These are phyloP conservation scores for Clarias batrachus DNA, from an alignment of 2,113 vertebrate genomes.

Conservation along the genomic window DNA sequence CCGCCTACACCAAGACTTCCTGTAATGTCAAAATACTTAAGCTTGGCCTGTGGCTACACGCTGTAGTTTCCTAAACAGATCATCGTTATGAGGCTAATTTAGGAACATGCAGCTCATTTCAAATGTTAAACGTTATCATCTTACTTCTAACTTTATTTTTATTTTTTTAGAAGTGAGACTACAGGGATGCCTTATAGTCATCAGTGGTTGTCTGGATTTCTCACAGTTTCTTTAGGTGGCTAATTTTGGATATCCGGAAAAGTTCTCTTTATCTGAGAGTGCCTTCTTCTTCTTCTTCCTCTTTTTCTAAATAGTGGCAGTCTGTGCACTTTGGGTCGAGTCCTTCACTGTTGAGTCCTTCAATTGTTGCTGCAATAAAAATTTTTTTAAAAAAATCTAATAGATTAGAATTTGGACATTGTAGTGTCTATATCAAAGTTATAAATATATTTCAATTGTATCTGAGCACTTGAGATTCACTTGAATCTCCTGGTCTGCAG, in stretches of 20 bases:
- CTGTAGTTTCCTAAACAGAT: neutral
- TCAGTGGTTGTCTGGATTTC: neutral
- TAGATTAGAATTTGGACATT: neutral
- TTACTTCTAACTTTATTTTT: neutral
- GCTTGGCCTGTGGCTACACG: neutral
- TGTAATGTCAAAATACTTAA: neutral
- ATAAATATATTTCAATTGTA: no score
- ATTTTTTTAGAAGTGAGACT: neutral
- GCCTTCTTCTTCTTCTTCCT: neutral
- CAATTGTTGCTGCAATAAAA: neutral
- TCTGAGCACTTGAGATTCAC: no score
- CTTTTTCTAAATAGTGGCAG: neutral
- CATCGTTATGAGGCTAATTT: neutral
- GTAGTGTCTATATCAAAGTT: neutral
- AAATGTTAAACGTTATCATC: neutral
- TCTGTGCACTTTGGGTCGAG: neutral
- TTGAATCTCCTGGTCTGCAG: no score
- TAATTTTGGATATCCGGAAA: neutral
- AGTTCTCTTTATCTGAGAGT: neutral
- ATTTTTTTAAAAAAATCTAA: neutral
- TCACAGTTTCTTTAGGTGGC: neutral
- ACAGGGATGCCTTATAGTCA: neutral
- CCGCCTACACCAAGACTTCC: conserved; percentile 1
- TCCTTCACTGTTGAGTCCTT: neutral
- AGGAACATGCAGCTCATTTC: neutral